Evolutionary conservation across 2,888 invertebrate species (phyloP).

Genomic region (Cephus pygmeus): DNA sequence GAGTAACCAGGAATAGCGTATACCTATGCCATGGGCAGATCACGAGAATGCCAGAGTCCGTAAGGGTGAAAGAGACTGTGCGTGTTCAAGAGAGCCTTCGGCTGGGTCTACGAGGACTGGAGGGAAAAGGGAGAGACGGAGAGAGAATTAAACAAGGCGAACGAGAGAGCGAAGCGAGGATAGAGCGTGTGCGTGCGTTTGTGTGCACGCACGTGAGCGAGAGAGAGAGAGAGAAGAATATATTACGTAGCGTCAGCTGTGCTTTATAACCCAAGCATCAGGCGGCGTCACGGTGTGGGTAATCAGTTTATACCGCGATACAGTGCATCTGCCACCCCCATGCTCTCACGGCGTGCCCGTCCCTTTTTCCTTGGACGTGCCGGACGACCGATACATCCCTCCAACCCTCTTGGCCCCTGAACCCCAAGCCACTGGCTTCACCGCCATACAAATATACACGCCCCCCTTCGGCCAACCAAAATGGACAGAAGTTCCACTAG

Average conservation of each 20-base stretch:
- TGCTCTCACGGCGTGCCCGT: constrained; percentile 25
- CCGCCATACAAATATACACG: neutral
- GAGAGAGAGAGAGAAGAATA: constrained; percentile 44
- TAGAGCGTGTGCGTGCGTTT: neutral
- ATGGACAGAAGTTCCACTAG: neutral
- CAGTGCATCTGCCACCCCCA: constrained; percentile 45
- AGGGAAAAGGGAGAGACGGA: constrained; percentile 23
- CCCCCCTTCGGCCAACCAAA: neutral
- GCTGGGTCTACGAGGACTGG: neutral
- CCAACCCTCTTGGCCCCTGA: constrained; percentile 12
- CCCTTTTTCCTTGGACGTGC: constrained; percentile 16
- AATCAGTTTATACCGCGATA: constrained; percentile 53
- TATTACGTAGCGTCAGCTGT: constrained; percentile 59
- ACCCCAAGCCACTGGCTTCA: constrained; percentile 24
- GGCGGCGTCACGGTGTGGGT: constrained; percentile 47
- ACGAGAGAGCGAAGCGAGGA: constrained; percentile 13
- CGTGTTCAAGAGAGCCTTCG: constrained; percentile 39
- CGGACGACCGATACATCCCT: neutral
- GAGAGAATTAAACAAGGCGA: constrained; percentile 9
- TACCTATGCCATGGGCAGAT: neutral
- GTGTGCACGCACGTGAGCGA: neutral
- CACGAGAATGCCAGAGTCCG: neutral
- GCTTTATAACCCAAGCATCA: constrained; percentile 58
- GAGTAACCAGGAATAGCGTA: neutral
- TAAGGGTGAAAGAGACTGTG: constrained; percentile 38